A percentile compares a stretch with the other conserved stretches of the same genome.
phyloP scores from a whole-genome alignment of 2,888 invertebrate species.

The Heliconius sara region DNA sequence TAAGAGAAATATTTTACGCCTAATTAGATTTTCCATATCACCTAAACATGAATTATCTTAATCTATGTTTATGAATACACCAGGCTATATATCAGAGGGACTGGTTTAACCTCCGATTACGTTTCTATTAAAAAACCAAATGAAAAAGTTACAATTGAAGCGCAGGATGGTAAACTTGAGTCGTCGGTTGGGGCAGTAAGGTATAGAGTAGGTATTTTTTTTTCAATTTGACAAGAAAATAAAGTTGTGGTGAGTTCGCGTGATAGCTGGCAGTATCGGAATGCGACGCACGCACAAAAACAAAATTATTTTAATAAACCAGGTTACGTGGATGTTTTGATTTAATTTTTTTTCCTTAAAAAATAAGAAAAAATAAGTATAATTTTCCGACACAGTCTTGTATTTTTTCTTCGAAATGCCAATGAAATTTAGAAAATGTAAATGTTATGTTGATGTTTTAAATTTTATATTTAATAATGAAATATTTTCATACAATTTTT shows the following conservation, averaged over 20 bases:
- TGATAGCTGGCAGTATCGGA: constrained; percentile 69
- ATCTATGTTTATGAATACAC: constrained; percentile 70
- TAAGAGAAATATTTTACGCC: constrained; percentile 48
- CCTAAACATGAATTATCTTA: constrained; percentile 62
- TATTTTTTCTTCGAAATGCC: constrained; percentile 41
- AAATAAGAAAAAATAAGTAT: constrained; percentile 48
- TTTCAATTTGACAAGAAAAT: constrained; percentile 31
- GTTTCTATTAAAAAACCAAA: constrained; percentile 55
- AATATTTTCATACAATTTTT: constrained; percentile 30
- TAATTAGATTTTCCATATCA: constrained; percentile 66
- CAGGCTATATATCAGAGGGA: constrained; percentile 68
- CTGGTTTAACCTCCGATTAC: constrained; percentile 75
- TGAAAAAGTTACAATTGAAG: constrained; percentile 46
- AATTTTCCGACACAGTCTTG: constrained; percentile 40
- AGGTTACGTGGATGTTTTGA: constrained; percentile 77
- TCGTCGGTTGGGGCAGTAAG: constrained; percentile 47
- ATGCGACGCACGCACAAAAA: constrained; percentile 77
- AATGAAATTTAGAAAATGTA: constrained; percentile 33
- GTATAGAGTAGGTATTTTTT: constrained; percentile 48
- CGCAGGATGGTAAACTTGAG: constrained; percentile 6
- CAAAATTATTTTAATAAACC: constrained; percentile 82
- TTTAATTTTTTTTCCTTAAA: constrained; percentile 46
- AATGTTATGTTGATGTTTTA: constrained; percentile 41
- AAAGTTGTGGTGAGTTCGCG: constrained; percentile 59
- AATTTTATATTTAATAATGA: constrained; percentile 30